Evolutionary conservation across 2,113 vertebrate species (phyloP).

Genomic region (Coracopsis vasa): DNA sequence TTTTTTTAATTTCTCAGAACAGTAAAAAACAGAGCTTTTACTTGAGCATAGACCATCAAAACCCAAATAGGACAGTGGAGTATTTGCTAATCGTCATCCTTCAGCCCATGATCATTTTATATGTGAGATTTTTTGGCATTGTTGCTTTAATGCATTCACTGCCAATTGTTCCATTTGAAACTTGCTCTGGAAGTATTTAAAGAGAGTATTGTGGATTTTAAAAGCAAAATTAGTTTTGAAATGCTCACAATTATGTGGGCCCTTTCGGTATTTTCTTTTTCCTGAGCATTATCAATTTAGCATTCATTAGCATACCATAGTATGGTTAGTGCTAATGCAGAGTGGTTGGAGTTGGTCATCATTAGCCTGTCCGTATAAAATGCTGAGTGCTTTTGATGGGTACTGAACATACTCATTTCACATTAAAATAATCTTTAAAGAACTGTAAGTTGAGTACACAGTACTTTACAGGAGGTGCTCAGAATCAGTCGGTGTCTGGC

Average conservation of each 20-base stretch:
- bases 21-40: conserved; percentile 7
- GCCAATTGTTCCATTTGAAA: conserved; percentile 43
- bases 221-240: conserved; percentile 24
- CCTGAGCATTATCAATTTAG: not conserved
- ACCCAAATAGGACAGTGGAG: not conserved
- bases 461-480: conserved; percentile 21
- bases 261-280: conserved; percentile 6
- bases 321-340: not conserved
- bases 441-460: not conserved
- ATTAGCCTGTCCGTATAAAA: not conserved
- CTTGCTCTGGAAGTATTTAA: conserved; percentile 42
- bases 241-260: conserved; percentile 53
- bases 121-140: conserved; percentile 38
- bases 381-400: not conserved
- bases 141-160: conserved; percentile 47
- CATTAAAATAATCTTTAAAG: not conserved
- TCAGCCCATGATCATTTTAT: conserved; percentile 37
- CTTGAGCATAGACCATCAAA: conserved; percentile 27
- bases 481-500: not conserved
- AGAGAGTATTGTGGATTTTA: conserved; percentile 21
- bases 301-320: not conserved
- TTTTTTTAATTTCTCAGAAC: not conserved
- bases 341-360: conserved; percentile 44
- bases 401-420: not conserved
- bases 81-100: conserved; percentile 1